A percentile compares a stretch with the other conserved stretches of the same genome.
These are phyloP conservation scores for Ochropacha duplaris DNA, from an alignment of 2,888 invertebrate species.

Conservation along the genomic window DNA sequence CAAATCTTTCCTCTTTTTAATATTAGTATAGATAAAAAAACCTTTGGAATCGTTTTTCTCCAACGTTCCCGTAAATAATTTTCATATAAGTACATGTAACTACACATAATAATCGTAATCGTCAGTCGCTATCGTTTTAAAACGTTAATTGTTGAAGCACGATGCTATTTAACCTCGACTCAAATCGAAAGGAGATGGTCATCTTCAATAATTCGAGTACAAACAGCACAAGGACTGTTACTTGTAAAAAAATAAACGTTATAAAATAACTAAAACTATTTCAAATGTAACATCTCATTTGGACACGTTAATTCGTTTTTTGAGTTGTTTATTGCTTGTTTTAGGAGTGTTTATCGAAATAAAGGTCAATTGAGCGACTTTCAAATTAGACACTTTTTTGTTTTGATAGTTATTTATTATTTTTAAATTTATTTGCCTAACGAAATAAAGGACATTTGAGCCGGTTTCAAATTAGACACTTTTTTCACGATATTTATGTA, in stretches of 20 bases:
- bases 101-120: neutral
- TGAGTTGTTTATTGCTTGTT: neutral
- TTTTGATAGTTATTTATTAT: too few species aligned
- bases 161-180: constrained; percentile 14
- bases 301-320: neutral
- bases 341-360: neutral
- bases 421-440: too few species aligned
- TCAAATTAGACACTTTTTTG: neutral
- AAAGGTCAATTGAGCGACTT: neutral
- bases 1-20: too few species aligned
- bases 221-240: constrained; percentile 11
- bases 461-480: too few species aligned
- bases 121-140: neutral
- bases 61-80: neutral
- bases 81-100: neutral
- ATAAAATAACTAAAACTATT: neutral
- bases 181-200: constrained; percentile 19
- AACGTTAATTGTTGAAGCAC: constrained; percentile 3
- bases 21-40: neutral
- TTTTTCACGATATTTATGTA: too few species aligned
- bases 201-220: constrained; percentile 9
- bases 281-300: neutral
- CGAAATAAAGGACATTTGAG: too few species aligned
- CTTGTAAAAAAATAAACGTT: neutral
- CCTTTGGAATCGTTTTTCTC: neutral